Evolutionary conservation across 23 tunicate genomes (phyloP).

Genomic region (Pegea sp.): DNA sequence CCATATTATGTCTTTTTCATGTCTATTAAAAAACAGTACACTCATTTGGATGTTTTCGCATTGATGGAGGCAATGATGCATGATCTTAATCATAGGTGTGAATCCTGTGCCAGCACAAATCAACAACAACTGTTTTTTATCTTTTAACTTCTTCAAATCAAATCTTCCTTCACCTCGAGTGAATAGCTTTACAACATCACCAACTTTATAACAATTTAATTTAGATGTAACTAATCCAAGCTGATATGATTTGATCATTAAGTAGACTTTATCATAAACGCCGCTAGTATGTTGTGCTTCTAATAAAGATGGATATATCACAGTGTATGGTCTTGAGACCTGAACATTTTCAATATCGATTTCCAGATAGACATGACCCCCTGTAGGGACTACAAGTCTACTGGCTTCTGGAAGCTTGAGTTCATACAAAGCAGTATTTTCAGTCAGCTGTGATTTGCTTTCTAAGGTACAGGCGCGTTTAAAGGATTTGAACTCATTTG

Average conservation of each 20-base stretch:
- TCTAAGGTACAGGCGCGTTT: conserved; percentile 12
- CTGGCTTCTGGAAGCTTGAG: conserved; percentile 17
- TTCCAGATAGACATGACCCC: conserved; percentile 47
- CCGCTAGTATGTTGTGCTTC: not conserved
- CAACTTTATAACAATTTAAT: conserved; percentile 3
- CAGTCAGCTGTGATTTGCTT: conserved; percentile 20
- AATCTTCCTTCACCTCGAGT: conserved; percentile 29
- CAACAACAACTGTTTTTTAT: conserved; percentile 7
- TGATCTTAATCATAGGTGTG: conserved; percentile 52
- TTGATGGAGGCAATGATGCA: conserved; percentile 16
- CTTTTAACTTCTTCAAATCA: conserved; percentile 1
- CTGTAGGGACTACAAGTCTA: conserved; percentile 27
- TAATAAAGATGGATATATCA: conserved; percentile 3
- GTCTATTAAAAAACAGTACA: conserved; percentile 45
- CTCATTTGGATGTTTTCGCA: conserved; percentile 3
- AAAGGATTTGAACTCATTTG: not conserved
- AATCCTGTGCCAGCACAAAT: conserved; percentile 78
- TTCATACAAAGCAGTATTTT: conserved; percentile 39
- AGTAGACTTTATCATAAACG: conserved; percentile 1
- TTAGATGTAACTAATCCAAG: conserved; percentile 31
- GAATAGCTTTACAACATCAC: conserved; percentile 18
- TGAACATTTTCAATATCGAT: conserved; percentile 26
- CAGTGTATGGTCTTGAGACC: conserved; percentile 48
- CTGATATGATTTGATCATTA: conserved; percentile 37
- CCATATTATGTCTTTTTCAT: conserved; percentile 39